Percentiles rank a stretch among this genome's conserved stretches.
These are phyloP conservation scores for Ormyrus thymus DNA, from an alignment of 2,888 invertebrate species.

Conservation along the genomic window DNA sequence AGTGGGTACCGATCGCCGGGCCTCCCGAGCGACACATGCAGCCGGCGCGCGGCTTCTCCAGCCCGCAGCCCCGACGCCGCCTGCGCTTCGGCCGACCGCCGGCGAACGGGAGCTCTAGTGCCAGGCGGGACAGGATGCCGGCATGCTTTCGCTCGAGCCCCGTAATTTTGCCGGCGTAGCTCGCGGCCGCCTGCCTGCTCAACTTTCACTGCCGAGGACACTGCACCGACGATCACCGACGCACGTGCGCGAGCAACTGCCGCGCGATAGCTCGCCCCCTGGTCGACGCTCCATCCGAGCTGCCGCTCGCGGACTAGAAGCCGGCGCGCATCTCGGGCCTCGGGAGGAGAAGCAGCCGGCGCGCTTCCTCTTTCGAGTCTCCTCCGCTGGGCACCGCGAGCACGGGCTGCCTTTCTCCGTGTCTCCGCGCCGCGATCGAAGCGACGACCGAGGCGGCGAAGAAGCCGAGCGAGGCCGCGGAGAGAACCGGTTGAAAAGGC, in stretches of 20 bases:
- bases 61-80: background rate
- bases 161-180: no score
- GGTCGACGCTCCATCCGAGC: constrained; percentile 17
- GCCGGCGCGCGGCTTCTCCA: constrained; percentile 20
- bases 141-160: no score
- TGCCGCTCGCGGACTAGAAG: constrained; percentile 22
- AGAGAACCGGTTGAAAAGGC: constrained; percentile 52
- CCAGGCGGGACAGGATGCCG: no score
- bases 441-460: constrained; percentile 3
- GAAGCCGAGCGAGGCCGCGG: constrained; percentile 19
- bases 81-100: background rate
- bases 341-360: background rate
- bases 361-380: constrained; percentile 15
- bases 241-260: background rate
- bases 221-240: background rate
- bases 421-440: background rate
- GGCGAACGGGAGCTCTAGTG: no score
- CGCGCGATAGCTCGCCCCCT: background rate
- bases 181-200: no score
- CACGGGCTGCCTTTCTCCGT: constrained; percentile 16
- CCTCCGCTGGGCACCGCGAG: no score
- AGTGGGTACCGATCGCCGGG: constrained; percentile 31
- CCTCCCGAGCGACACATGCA: constrained; percentile 46
- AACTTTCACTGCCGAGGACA: background rate
- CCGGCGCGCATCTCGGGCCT: background rate